phyloP scores from a whole-genome alignment of 2,113 vertebrate genomes.

The Oncorhynchus mykiss region DNA sequence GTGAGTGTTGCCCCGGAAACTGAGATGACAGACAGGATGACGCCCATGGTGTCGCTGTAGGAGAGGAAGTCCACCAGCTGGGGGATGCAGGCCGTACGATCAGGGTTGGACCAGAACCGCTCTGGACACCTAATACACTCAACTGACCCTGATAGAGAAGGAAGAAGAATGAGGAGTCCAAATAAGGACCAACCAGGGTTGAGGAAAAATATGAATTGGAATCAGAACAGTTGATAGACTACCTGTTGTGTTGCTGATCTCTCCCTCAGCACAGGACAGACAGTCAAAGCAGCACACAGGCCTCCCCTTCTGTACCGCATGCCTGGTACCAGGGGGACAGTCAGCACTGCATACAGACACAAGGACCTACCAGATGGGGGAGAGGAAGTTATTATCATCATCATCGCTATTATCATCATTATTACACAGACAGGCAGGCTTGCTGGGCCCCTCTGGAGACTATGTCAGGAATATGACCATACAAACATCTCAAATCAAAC shows the following conservation, averaged over 20 bases:
- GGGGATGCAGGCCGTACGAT: constrained; percentile 44
- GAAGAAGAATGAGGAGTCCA: neutral
- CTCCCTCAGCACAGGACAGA: constrained; percentile 52
- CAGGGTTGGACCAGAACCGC: constrained; percentile 53
- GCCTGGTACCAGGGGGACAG: constrained; percentile 52
- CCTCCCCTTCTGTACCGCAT: constrained; percentile 54
- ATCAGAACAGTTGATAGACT: neutral
- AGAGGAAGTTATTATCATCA: neutral
- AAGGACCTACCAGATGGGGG: constrained; percentile 32
- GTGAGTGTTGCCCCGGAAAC: constrained; percentile 49
- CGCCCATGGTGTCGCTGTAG: constrained; percentile 48
- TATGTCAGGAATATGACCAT: too few relatives aligned
- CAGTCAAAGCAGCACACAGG: constrained; percentile 64
- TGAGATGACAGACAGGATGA: constrained; percentile 47
- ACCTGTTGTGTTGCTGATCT: constrained; percentile 61
- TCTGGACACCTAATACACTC: constrained; percentile 54
- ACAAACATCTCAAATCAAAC: constrained; percentile 1
- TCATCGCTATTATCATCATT: neutral
- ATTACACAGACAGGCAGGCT: neutral
- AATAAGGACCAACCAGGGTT: too few relatives aligned
- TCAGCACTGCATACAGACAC: constrained; percentile 52
- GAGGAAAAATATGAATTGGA: too few relatives aligned
- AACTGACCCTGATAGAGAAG: constrained; percentile 41
- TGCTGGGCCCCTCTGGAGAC: neutral
- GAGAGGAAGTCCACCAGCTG: constrained; percentile 61